Evolutionary conservation across 2,113 vertebrate genomes (phyloP), one percentile per base, ranked within the genome.

Genomic region (Puma concolor): DNA sequence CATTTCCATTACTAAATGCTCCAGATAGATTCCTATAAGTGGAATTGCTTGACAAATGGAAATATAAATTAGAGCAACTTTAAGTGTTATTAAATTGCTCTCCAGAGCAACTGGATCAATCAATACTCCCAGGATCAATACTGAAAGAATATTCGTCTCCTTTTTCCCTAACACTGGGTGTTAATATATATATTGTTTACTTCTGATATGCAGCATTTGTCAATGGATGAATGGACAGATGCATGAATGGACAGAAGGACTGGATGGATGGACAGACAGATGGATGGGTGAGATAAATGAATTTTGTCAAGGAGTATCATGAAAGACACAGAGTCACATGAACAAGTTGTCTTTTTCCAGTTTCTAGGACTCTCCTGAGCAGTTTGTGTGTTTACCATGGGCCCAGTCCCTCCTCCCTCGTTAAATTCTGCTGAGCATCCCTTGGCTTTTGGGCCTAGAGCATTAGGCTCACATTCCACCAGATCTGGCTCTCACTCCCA

Each of bases 81-180:
- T 57, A 94, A 88, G 72, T 48, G 79, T 93, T 74, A 66, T 29
- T 64, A 41, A 97, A 92, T 66, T 23, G 27, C 36, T 86, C 63
- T 92, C 44, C 54, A 48, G 52, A 80, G 77, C 48, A 90, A 94
- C 1, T 16, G 11, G 31, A 29, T 27, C 4, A 9, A 44, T 76
- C 33, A 71, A 91, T 69, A 27, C 27, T 52, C 7, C 11, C 52
- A 84, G 44, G 5, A 54, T 74, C 15, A 8, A 17, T 67, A 27
- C 71, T 64, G 77, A 83, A 79, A 94, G 44, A n/a, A 63, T 10
- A 38, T 11, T 38, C 52, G 54, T 57, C 71, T 90, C 11, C 14
- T 81, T 95, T 93, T 84, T 71, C 38, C 81, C 44, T 60, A 74
- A 38, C 12, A 79, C 13, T 15, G 29, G 19, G 33, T 54, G 31